Base-by-base conservation (phyloP, 2,797 vertebrate genomes). In the Fundulus diaphanus region DNA sequence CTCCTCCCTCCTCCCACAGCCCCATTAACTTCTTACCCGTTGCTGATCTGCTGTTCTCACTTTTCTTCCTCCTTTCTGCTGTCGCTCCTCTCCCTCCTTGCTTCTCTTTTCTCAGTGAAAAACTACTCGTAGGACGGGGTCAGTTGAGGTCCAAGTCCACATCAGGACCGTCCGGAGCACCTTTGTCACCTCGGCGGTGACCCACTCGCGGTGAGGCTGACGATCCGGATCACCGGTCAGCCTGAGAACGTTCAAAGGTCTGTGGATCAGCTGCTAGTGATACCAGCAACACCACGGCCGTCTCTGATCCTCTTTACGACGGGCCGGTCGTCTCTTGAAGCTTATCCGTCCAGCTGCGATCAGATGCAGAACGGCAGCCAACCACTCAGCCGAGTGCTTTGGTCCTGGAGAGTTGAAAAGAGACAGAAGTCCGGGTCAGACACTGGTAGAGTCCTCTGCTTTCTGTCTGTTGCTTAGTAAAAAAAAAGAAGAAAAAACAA, bases 121-220 rank as follows among this genome's bases (percentile, higher is more conserved):
- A 79, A 74, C 82, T 87, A 61, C 87, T 92, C 71, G 73, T 76
- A 69, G 90, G 82, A 88, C 77, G 8, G 88, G 93, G 93, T 95
- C 92, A 87, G 83, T 74, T n/a, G 68, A 89, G 92, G 91, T 93
- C 89, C 87, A 88, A 95, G 94, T 95, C 93, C 93, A 93, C 91
- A 94, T 92, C 88, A n/a, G 87, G 78, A 82, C 83, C 11, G 0
- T 59, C 70, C 75, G 68, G 85, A 82, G 81, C 79, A 77, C 82
- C 73, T 86, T 84, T 81, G 68, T 84, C 70, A 77, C 79, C 84
- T 82, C 74, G 74, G 78, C 7, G 65, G 77, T 89, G 90, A 89
- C 87, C 93, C 91, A 81, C 76, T 79, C 74, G 22, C 67, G 79
- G 51, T 82, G 56, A 78, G 82, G 83, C 81, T 72, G 83, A 46